Percentiles rank a stretch among this genome's conserved stretches.
These are phyloP conservation scores for Drosophila repletoides DNA, from an alignment of 1,140 invertebrate species.

Conservation along the genomic window DNA sequence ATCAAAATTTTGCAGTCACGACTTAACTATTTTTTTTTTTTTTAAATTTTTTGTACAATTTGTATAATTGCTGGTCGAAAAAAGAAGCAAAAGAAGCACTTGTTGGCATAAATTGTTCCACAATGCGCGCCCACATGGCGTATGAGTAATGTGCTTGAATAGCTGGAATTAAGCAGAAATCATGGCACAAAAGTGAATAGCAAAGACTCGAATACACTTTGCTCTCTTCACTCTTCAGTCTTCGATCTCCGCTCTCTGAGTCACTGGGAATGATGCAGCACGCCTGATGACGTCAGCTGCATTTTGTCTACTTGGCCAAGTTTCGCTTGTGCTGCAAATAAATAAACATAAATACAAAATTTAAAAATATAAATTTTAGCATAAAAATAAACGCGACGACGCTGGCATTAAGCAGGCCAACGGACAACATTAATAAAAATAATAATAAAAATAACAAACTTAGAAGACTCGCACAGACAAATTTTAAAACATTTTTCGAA, in stretches of 20 bases:
- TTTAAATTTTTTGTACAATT: neutral
- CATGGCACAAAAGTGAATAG: neutral
- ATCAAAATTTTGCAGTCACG: conserved; percentile 10
- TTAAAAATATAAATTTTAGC: conserved; percentile 29
- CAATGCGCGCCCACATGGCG: conserved; percentile 35
- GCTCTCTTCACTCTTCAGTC: neutral
- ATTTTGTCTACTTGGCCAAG: neutral
- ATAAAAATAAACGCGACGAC: conserved; percentile 44
- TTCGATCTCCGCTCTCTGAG: conserved; percentile 5
- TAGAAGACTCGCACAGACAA: conserved; percentile 1
- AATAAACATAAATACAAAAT: conserved; percentile 30
- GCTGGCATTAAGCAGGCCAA: conserved; percentile 19
- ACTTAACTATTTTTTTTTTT: no score
- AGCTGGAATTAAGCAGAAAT: conserved; percentile 17
- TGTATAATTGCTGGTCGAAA: conserved; percentile 27
- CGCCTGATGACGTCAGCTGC: conserved; percentile 35
- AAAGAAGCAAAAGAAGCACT: conserved; percentile 23
- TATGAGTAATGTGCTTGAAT: conserved; percentile 19
- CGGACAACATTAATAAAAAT: conserved; percentile 24
- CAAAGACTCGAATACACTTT: neutral
- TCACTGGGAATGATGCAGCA: conserved; percentile 21
- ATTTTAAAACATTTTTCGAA: conserved; percentile 14
- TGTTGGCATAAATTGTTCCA: conserved; percentile 24
- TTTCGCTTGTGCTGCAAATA: conserved; percentile 9
- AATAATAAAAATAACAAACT: conserved; percentile 9